Evolutionary conservation across 2,888 invertebrate genomes (phyloP).

Genomic region (Ormyrus pomaceus): DNA sequence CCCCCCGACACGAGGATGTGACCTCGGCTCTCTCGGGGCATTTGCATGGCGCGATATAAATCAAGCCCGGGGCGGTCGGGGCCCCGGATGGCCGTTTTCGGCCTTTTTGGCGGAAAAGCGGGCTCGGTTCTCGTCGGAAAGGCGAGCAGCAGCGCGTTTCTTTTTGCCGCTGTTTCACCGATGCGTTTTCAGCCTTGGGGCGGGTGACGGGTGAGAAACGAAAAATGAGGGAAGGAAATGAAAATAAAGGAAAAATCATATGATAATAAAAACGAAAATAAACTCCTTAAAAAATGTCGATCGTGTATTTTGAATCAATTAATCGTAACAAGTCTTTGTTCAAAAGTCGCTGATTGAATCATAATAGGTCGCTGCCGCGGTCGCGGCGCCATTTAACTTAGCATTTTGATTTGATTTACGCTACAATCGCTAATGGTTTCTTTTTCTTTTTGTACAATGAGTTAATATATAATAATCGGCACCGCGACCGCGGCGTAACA

Average conservation of each 20-base stretch:
- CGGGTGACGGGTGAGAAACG: no score
- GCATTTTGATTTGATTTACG: constrained; percentile 6
- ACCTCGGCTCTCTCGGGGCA: constrained; percentile 60
- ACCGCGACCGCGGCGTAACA: no score
- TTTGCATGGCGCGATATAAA: constrained; percentile 62
- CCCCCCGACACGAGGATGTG: constrained; percentile 24
- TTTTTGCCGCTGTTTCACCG: no score
- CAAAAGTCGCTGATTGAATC: background rate
- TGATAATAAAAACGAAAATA: constrained; percentile 34
- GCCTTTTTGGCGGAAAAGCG: no score
- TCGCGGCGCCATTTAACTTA: no score
- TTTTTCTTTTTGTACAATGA: constrained; percentile 8
- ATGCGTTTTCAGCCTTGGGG: no score
- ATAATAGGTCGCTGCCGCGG: background rate
- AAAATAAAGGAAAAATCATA: constrained; percentile 47
- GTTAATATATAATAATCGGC: no score
- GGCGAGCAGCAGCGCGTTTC: no score
- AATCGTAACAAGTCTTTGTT: no score
- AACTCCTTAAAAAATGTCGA: constrained; percentile 43
- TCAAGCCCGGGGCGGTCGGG: no score
- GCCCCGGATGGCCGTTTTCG: no score
- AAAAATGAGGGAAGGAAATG: background rate
- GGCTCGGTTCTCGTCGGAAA: no score
- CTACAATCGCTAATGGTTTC: background rate
- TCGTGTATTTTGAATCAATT: constrained; percentile 36